Base-by-base conservation (phyloP, 2,797 vertebrate genomes). In the Pantherophis alleghaniensis region DNA sequence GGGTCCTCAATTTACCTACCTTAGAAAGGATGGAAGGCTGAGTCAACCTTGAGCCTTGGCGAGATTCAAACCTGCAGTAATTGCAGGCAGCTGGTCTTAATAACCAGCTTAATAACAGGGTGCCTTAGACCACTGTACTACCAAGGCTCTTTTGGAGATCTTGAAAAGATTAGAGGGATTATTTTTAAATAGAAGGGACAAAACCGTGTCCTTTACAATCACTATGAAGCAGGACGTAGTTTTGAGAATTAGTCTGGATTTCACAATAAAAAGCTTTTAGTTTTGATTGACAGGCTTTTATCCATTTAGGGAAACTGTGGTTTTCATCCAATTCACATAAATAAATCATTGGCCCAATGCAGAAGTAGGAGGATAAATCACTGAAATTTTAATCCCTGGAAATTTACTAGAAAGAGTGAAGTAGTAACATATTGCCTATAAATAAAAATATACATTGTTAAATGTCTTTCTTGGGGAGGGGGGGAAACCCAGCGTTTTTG, bases 251-350 rank as follows among this genome's bases (percentile, higher is more conserved):
- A 94, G 69, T 63, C 69, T 0, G 3, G 92, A 69, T 94, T 86
- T 91, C 1, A 0, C 69, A 56, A 88, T 0, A 55, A 93, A 97
- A 96, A 92, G 37, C 42, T 63, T 63, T 89, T n/a, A 69, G n/a
- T 69, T 90, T 69, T 32, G 11, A 22, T 3, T 4, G 32, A 42
- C 69, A 42, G 32, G 69, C 18, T 1, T 1, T 42, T 22, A 42
- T 3, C 56, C 1, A 2, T 51, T n/a, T 16, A 32, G 14, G 47
- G n/a, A 56, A 28, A 32, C 1, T 0, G 26, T 16, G 53, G 28
- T 56, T 87, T n/a, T 56, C 53, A 55, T 20, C 18, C 37, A 42
- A 42, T 79, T 79, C 69, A 79, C 18, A 42, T 42, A 26, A 59
- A 59, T 20, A 22, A 11, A 61, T 61, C 24, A 11, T 37, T 37